Conservation (phyloP, 2,113 vertebrate genomes). For the Xiphophorus couchianus region DNA sequence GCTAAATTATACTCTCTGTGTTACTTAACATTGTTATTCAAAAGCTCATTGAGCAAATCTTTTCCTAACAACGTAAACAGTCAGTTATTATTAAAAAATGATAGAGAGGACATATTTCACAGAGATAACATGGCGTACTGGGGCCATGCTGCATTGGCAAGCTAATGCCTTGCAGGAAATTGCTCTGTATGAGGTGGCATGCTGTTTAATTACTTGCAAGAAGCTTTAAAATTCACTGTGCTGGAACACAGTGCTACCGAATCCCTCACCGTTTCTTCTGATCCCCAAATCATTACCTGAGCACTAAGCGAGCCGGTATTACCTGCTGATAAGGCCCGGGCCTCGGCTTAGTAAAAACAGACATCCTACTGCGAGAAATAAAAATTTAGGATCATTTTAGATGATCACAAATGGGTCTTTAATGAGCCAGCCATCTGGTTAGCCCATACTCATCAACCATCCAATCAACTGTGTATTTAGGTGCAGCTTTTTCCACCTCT, state of each 20-base stretch:
- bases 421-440: constrained; percentile 63
- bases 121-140: constrained; percentile 67
- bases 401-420: constrained; percentile 65
- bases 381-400: constrained; percentile 64
- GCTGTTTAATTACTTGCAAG: constrained; percentile 78
- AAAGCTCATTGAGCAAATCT: constrained; percentile 64
- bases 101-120: constrained; percentile 77
- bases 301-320: constrained; percentile 64
- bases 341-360: constrained; percentile 54
- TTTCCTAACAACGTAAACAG: constrained; percentile 62
- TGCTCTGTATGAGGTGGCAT: constrained; percentile 71
- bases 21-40: constrained; percentile 51
- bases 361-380: constrained; percentile 52
- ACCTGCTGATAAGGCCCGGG: constrained; percentile 55
- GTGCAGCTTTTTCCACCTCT: constrained; percentile 35
- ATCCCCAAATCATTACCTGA: constrained; percentile 69
- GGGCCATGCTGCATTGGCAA: constrained; percentile 52
- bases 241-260: constrained; percentile 54
- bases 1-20: background rate
- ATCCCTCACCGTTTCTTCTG: constrained; percentile 50
- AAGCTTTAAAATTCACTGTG: constrained; percentile 68
- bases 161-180: constrained; percentile 72
- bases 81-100: constrained; percentile 77
- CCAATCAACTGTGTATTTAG: constrained; percentile 16
- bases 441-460: constrained; percentile 32